A percentile compares a stretch with the other conserved stretches of the same genome.
Evolutionary conservation across 2,888 invertebrate genomes (phyloP).

Genomic region (Dryomyza anilis): DNA sequence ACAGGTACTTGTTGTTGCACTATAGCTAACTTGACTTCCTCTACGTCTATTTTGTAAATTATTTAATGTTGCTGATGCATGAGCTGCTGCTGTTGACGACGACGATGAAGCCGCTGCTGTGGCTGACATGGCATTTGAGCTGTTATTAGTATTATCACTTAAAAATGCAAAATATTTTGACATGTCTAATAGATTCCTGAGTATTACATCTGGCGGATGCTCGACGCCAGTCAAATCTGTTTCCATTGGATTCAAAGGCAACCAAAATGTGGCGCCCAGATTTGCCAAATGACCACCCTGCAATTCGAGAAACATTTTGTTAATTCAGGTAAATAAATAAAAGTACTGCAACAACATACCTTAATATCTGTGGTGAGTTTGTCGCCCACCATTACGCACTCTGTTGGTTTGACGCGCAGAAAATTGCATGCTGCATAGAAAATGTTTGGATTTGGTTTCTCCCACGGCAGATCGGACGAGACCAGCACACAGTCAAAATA

Average conservation of each 20-base stretch:
- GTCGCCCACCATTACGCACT: slow-evolving; percentile 87
- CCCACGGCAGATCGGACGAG: slow-evolving; percentile 84
- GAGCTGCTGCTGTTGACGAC: too few species aligned
- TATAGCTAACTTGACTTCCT: slow-evolving; percentile 32
- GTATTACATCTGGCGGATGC: slow-evolving; percentile 51
- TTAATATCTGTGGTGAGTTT: slow-evolving; percentile 86
- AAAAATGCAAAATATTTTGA: slow-evolving; percentile 51
- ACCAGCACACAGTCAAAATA: slow-evolving; percentile 82
- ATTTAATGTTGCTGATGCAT: slow-evolving; percentile 12
- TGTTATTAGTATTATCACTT: not conserved
- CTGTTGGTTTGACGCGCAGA: slow-evolving; percentile 74
- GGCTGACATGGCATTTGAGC: not conserved
- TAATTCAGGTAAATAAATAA: slow-evolving; percentile 17
- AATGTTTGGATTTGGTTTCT: slow-evolving; percentile 83
- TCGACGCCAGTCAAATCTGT: slow-evolving; percentile 47
- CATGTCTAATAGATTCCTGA: slow-evolving; percentile 53
- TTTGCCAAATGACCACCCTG: slow-evolving; percentile 79
- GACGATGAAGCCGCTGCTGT: slow-evolving; percentile 30
- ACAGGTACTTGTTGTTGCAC: slow-evolving; percentile 32
- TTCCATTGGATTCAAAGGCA: slow-evolving; percentile 64
- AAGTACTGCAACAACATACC: slow-evolving; percentile 52
- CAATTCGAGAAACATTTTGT: slow-evolving; percentile 8
- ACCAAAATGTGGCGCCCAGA: slow-evolving; percentile 80
- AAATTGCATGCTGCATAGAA: slow-evolving; percentile 80
- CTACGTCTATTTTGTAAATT: slow-evolving; percentile 27